Conservation (phyloP, 2,797 vertebrate species). For the Myotis findleyi region DNA sequence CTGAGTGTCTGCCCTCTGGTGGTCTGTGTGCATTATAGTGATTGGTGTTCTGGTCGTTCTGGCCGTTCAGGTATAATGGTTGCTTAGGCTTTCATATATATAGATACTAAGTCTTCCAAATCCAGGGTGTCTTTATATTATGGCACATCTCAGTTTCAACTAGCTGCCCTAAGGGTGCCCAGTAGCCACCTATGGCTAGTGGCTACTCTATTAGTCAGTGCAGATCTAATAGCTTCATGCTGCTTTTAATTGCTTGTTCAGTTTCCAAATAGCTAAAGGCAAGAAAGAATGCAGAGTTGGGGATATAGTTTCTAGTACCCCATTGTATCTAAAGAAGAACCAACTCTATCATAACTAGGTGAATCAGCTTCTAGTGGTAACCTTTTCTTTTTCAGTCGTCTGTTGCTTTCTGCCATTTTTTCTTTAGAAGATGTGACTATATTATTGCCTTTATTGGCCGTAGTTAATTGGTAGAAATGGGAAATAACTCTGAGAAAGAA, state of each 20-base stretch:
- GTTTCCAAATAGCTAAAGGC: neutral
- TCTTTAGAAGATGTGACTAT: constrained; percentile 39
- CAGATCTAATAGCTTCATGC: neutral
- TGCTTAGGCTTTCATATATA: too few relatives aligned
- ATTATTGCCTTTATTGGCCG: constrained; percentile 36
- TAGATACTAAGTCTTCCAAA: neutral
- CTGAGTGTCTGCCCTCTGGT: too few relatives aligned
- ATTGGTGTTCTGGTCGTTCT: too few relatives aligned
- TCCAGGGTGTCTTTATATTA: neutral
- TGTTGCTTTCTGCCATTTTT: neutral
- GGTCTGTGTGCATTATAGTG: too few relatives aligned
- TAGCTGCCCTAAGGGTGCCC: neutral
- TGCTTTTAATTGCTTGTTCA: constrained; percentile 17
- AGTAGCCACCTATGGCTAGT: neutral
- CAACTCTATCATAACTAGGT: neutral
- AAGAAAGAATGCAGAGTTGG: neutral
- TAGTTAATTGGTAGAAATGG: constrained; percentile 50
- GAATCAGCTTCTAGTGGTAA: neutral
- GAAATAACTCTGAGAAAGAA: constrained; percentile 52
- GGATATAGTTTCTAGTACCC: constrained; percentile 5
- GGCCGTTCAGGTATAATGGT: too few relatives aligned
- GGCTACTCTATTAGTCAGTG: neutral
- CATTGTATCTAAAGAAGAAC: neutral
- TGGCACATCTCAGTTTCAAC: neutral
- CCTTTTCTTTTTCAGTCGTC: neutral